Percentiles rank a stretch among this genome's conserved stretches.
phyloP scores from a whole-genome alignment of 2,888 invertebrate genomes.

The Eurytoma californica region DNA sequence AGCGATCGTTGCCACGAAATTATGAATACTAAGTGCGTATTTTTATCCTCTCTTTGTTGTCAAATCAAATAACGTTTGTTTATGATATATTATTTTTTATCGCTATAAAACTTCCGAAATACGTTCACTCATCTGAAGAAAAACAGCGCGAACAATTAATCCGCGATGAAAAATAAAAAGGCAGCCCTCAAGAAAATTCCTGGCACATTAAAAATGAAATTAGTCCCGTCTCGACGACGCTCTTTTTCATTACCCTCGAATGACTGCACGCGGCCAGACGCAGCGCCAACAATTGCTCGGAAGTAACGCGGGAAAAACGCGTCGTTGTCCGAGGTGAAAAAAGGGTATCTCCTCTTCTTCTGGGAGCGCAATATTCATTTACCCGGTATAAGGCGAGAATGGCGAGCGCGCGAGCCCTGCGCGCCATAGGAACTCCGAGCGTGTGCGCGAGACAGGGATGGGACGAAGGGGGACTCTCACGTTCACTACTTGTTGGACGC shows the following conservation, averaged over 20 bases:
- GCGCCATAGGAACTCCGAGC: constrained; percentile 57
- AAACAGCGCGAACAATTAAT: too few relatives aligned
- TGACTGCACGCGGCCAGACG: not conserved
- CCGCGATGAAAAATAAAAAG: too few relatives aligned
- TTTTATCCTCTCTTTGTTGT: too few relatives aligned
- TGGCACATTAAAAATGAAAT: too few relatives aligned
- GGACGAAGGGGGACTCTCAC: constrained; percentile 32
- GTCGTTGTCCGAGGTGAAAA: constrained; percentile 10
- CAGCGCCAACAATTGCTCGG: constrained; percentile 29
- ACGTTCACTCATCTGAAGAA: too few relatives aligned
- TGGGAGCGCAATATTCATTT: constrained; percentile 12
- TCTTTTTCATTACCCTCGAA: not conserved
- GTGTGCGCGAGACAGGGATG: constrained; percentile 46
- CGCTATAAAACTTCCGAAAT: too few relatives aligned
- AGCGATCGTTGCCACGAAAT: too few relatives aligned
- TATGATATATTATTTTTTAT: too few relatives aligned
- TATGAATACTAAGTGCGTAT: too few relatives aligned
- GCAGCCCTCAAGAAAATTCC: too few relatives aligned
- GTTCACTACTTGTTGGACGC: constrained; percentile 63
- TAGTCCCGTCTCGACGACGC: not conserved
- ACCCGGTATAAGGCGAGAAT: constrained; percentile 44
- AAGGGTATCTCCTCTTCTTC: constrained; percentile 31
- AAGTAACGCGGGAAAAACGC: constrained; percentile 7
- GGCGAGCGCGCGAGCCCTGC: constrained; percentile 53
- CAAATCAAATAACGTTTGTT: too few relatives aligned